Percentiles rank a stretch among this genome's conserved stretches.
These are phyloP conservation scores for Ictalurus furcatus DNA, from an alignment of 2,113 vertebrate species.

Conservation along the genomic window DNA sequence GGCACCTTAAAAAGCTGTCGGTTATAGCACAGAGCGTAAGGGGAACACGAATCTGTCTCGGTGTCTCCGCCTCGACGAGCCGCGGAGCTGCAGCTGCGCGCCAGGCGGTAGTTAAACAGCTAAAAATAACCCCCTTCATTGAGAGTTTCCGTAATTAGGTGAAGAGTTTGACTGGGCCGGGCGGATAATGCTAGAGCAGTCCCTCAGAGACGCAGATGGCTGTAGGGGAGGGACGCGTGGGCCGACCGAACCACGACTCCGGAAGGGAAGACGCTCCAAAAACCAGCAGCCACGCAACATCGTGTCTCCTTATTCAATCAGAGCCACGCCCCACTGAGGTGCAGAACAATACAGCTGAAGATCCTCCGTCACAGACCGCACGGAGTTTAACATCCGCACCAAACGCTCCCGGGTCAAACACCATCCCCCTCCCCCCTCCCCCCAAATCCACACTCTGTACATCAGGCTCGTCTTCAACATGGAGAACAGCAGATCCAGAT, in stretches of 20 bases:
- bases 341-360: not conserved
- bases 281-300: not conserved
- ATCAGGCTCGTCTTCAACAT: not conserved
- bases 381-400: not conserved
- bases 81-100: not conserved
- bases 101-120: not conserved
- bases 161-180: not conserved
- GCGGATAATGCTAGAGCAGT: slow-evolving; percentile 9
- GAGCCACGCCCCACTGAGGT: not conserved
- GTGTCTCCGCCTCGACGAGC: not conserved
- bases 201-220: slow-evolving; percentile 5
- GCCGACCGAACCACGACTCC: not conserved
- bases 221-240: not conserved
- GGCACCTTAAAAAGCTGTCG: not conserved
- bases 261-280: not conserved
- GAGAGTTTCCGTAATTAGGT: slow-evolving; percentile 1
- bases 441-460: not conserved
- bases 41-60: no score
- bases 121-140: slow-evolving; percentile 29
- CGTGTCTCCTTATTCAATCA: not conserved
- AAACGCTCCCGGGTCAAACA: not conserved
- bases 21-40: not conserved
- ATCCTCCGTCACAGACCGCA: not conserved
- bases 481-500: not conserved
- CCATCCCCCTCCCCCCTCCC: not conserved